Evolutionary conservation across 2,797 vertebrate species (phyloP).

Genomic region (Poecilia gillii): DNA sequence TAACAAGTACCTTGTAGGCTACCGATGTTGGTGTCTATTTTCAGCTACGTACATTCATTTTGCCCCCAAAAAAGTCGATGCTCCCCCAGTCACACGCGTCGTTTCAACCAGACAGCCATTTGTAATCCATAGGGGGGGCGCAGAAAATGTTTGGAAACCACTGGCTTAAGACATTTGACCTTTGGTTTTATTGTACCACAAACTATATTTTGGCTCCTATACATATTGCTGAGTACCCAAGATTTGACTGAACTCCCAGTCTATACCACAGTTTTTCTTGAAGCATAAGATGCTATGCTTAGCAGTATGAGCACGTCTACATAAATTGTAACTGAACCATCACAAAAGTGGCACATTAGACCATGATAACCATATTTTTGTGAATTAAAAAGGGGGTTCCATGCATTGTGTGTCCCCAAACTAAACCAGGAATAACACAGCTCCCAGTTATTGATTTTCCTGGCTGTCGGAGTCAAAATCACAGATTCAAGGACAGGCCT

Average conservation of each 20-base stretch:
- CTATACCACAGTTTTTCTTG: not conserved
- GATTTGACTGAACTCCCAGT: not conserved
- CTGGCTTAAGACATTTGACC: not conserved
- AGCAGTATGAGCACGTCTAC: not conserved
- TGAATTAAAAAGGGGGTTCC: not conserved
- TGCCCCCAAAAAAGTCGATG: too few relatives aligned
- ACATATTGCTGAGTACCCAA: not conserved
- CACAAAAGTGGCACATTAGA: not conserved
- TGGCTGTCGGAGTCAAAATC: slow-evolving; percentile 43
- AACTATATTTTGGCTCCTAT: not conserved
- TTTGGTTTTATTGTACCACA: not conserved
- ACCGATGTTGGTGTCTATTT: too few relatives aligned
- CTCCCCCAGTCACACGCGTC: too few relatives aligned
- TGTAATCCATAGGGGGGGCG: too few relatives aligned
- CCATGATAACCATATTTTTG: not conserved
- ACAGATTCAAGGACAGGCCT: slow-evolving; percentile 25
- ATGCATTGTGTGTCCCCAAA: slow-evolving; percentile 19
- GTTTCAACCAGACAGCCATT: too few relatives aligned
- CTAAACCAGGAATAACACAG: slow-evolving; percentile 48
- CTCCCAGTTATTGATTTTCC: slow-evolving; percentile 69
- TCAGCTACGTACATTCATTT: too few relatives aligned
- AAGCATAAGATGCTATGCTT: not conserved
- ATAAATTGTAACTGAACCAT: not conserved
- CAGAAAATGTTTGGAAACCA: too few relatives aligned
- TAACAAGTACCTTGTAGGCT: too few relatives aligned